phyloP scores from a whole-genome alignment of 2,113 vertebrate genomes.

The Romanogobio albipinnatus region DNA sequence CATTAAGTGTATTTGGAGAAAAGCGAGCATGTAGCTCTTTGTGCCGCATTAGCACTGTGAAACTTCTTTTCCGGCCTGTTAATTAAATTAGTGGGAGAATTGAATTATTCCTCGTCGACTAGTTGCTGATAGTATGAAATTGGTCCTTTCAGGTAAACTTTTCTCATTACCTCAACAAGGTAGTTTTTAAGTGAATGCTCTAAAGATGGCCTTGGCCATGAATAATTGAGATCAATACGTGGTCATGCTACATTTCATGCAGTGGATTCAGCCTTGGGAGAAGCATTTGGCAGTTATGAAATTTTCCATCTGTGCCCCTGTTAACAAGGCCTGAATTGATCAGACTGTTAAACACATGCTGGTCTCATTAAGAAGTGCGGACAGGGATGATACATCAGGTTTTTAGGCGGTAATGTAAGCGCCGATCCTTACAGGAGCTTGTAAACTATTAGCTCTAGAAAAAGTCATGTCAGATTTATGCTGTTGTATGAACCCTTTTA shows the following conservation, averaged over 20 bases:
- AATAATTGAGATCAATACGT: slow-evolving; percentile 43
- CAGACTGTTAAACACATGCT: slow-evolving; percentile 17
- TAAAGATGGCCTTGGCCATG: slow-evolving; percentile 34
- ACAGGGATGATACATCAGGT: slow-evolving; percentile 31
- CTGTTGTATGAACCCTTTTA: background rate
- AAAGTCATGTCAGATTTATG: slow-evolving; percentile 30
- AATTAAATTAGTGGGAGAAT: slow-evolving; percentile 6
- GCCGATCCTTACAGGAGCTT: background rate
- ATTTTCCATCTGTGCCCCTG: background rate
- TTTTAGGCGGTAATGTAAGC: background rate
- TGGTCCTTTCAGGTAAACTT: slow-evolving; percentile 15
- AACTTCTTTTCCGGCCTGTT: background rate
- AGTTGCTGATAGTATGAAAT: background rate
- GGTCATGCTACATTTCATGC: slow-evolving; percentile 47
- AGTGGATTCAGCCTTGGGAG: slow-evolving; percentile 30
- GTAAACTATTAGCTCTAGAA: slow-evolving; percentile 13
- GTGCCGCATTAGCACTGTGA: background rate
- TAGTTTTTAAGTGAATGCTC: slow-evolving; percentile 34
- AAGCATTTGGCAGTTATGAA: slow-evolving; percentile 37
- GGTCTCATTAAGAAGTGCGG: slow-evolving; percentile 26
- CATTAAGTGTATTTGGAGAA: background rate
- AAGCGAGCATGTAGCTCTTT: background rate
- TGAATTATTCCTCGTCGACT: slow-evolving; percentile 10
- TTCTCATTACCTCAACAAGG: slow-evolving; percentile 15
- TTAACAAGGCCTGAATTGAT: slow-evolving; percentile 40